Conservation (phyloP, 2,888 invertebrate genomes). For the Macroteleia sp. region DNA sequence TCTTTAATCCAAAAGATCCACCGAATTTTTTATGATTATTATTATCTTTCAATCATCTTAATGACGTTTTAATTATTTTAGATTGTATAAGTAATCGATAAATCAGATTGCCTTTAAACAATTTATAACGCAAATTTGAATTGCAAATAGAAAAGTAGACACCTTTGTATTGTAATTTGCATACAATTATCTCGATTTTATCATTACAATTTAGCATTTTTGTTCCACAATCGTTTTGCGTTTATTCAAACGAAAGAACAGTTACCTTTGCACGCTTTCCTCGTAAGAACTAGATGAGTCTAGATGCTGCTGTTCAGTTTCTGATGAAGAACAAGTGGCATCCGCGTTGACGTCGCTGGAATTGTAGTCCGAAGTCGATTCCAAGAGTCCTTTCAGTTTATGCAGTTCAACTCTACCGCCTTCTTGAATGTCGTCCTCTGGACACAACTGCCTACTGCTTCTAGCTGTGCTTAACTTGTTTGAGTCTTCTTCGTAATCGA, state of each 20-base stretch:
- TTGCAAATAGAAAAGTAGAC: too few relatives aligned
- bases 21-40: too few relatives aligned
- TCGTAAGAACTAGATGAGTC: slow-evolving; percentile 71
- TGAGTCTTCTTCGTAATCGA: slow-evolving; percentile 79
- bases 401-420: slow-evolving; percentile 41
- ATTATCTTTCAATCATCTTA: slow-evolving; percentile 16
- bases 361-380: slow-evolving; percentile 59
- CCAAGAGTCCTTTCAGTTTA: slow-evolving; percentile 40
- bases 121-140: too few relatives aligned
- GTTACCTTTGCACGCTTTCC: slow-evolving; percentile 65
- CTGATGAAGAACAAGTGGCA: slow-evolving; percentile 72
- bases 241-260: too few relatives aligned
- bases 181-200: too few relatives aligned
- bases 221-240: too few relatives aligned
- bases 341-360: slow-evolving; percentile 58
- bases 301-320: slow-evolving; percentile 68
- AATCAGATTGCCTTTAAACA: too few relatives aligned
- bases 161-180: too few relatives aligned
- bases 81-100: too few relatives aligned
- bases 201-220: too few relatives aligned
- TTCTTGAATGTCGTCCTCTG: slow-evolving; percentile 35
- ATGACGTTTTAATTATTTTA: too few relatives aligned
- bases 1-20: too few relatives aligned
- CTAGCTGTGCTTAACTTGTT: slow-evolving; percentile 67
- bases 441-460: slow-evolving; percentile 50